phyloP scores from a whole-genome alignment of 2,797 vertebrate genomes.

The Galaxias olidus region DNA sequence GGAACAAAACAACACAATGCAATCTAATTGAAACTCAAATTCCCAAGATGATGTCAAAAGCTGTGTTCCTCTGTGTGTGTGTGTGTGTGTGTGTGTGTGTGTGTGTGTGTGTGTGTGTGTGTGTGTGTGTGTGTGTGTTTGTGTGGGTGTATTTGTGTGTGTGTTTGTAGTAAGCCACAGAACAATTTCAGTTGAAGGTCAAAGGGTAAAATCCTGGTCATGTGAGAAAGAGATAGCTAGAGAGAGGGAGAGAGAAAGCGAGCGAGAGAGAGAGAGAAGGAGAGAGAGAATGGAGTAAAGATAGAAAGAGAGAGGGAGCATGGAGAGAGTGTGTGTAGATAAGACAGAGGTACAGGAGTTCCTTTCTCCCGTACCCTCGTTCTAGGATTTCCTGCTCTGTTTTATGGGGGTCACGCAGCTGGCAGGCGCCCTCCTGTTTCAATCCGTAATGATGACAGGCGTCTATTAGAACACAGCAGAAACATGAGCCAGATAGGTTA shows the following conservation, averaged over 20 bases:
- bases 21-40: too few relatives aligned
- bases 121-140: too few relatives aligned
- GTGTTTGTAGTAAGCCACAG: too few relatives aligned
- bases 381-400: slow-evolving; percentile 76
- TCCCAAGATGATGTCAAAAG: too few relatives aligned
- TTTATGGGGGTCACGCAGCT: slow-evolving; percentile 81
- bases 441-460: slow-evolving; percentile 78
- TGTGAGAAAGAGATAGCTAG: slow-evolving; percentile 9
- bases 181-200: too few relatives aligned
- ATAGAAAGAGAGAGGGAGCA: background rate
- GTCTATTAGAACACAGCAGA: slow-evolving; percentile 75
- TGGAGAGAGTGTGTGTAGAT: background rate
- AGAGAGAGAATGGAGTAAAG: slow-evolving; percentile 23
- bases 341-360: slow-evolving; percentile 13
- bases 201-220: slow-evolving; percentile 23
- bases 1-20: slow-evolving; percentile 4
- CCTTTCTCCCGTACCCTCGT: slow-evolving; percentile 61
- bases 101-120: too few relatives aligned
- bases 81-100: too few relatives aligned
- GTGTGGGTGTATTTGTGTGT: too few relatives aligned
- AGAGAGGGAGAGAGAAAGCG: too few relatives aligned
- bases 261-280: too few relatives aligned
- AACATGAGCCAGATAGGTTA: slow-evolving; percentile 74
- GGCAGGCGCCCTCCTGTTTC: slow-evolving; percentile 78
- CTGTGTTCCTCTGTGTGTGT: too few relatives aligned